Evolutionary conservation across 2,797 vertebrate genomes (phyloP), one percentile per base, ranked within the genome.

Genomic region (Naso thynnoides): DNA sequence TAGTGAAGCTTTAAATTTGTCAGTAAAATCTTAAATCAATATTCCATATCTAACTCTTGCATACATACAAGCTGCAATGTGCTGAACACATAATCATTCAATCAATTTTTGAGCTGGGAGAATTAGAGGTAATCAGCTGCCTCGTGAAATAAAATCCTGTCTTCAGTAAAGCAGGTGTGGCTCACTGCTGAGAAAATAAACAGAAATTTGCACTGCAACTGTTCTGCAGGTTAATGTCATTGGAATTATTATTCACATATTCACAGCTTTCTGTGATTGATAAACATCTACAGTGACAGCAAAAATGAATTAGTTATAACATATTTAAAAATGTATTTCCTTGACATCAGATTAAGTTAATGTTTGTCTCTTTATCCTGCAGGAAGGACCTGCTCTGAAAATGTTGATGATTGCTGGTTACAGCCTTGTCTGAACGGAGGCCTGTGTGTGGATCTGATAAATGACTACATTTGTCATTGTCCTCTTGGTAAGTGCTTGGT

Each of bases 391-490:
- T 96, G 94, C 83, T 89, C 92, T 15, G 72, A 92, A 87, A 91
- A 0, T 69, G 69, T 89, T 70, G 91, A 86, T 56, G 92, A 93
- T 8, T 96, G 95, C 74, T 88, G 87, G 88, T 92, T 92, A 29
- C 90, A 75, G 79, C 93, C 90, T 41, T 96, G 95, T 85, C 87
- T 93, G 80, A 95, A 96, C 36, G 91, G 94, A 89, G 95, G 94
- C 71, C 92, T 88, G 2, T 96, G 94, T 89, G 76, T 94, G 86
- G 93, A 94, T 86, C 80, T 88, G 53, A 76, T 84, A 81, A 93
- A 91, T 89, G 91, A 91, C 81, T 96, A 94, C 85, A 93, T 89
- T 86, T 96, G 95, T 90, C 85, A 87, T 70, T 96, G 95, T 78
- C 91, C 84, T 55, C 44, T 84, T 64, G 95, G 95, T 96, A 92